Evolutionary conservation across 53 echinoderm and acorn worm genomes (phyloP).

Genomic region (Glandiceps talaboti): DNA sequence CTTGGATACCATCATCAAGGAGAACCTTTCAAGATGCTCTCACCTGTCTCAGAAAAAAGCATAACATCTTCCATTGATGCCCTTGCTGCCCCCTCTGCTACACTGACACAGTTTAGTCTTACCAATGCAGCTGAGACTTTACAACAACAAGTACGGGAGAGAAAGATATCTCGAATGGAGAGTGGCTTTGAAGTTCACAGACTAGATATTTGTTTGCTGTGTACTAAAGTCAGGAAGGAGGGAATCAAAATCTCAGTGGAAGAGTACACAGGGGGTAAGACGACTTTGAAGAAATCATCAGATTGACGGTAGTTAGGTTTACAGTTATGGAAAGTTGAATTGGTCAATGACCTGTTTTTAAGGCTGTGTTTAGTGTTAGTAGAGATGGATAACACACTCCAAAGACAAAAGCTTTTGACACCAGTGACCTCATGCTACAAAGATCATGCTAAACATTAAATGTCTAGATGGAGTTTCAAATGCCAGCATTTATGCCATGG

Average conservation of each 20-base stretch:
- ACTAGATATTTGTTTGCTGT: constrained; percentile 54
- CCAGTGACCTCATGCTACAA: no score
- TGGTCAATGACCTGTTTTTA: no score
- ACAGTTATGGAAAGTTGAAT: no score
- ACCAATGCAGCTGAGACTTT: neutral
- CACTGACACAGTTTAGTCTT: neutral
- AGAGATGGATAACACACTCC: no score
- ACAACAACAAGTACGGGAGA: neutral
- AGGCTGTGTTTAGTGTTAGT: no score
- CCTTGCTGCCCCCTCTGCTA: neutral
- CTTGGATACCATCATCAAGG: neutral
- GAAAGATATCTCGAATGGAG: neutral
- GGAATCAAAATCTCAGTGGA: neutral
- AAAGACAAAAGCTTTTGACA: no score
- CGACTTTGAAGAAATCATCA: no score
- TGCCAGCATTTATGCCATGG: no score
- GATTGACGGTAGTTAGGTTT: no score
- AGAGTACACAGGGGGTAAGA: neutral
- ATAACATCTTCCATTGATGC: neutral
- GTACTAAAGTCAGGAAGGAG: constrained; percentile 61
- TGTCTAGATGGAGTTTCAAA: no score
- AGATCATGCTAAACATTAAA: no score
- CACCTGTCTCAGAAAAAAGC: neutral
- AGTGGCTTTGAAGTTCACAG: constrained; percentile 20
- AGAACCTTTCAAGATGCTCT: neutral